phyloP scores from a whole-genome alignment of 2,113 vertebrate genomes.

The Epinephelus fuscoguttatus region DNA sequence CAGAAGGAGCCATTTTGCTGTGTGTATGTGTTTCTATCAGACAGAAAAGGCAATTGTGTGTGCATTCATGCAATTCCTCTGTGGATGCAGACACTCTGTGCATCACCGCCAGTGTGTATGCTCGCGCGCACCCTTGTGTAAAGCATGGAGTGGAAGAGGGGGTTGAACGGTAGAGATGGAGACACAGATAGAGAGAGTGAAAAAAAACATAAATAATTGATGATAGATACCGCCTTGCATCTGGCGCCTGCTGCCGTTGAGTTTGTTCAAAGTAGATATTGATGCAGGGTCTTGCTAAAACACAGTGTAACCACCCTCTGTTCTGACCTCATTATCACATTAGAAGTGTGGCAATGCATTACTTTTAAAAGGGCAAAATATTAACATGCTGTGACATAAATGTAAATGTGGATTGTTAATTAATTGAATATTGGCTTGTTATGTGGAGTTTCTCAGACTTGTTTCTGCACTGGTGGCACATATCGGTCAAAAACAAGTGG shows the following conservation, averaged over 20 bases:
- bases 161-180: conserved; percentile 44
- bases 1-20: conserved; percentile 47
- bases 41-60: conserved; percentile 54
- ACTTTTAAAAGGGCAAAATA: conserved; percentile 43
- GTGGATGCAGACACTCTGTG: conserved; percentile 37
- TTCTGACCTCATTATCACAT: conserved; percentile 77
- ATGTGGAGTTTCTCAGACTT: conserved; percentile 39
- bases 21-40: conserved; percentile 41
- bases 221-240: conserved; percentile 76
- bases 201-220: conserved; percentile 79
- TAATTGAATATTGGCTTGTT: conserved; percentile 49
- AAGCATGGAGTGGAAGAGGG: conserved; percentile 4
- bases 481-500: conserved; percentile 50
- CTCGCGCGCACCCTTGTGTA: conserved; percentile 48
- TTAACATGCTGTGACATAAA: conserved; percentile 55
- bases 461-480: conserved; percentile 9
- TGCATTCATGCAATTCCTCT: conserved; percentile 47
- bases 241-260: conserved; percentile 69
- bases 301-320: conserved; percentile 29
- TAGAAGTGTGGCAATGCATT: conserved; percentile 51
- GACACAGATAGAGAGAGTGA: conserved; percentile 66
- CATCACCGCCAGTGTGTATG: conserved; percentile 24
- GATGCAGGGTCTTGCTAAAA: conserved; percentile 52
- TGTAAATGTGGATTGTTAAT: conserved; percentile 56
- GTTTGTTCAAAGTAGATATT: conserved; percentile 71